Conservation (phyloP, 2,797 vertebrate species). For the Hypotaenidia okinawae region DNA sequence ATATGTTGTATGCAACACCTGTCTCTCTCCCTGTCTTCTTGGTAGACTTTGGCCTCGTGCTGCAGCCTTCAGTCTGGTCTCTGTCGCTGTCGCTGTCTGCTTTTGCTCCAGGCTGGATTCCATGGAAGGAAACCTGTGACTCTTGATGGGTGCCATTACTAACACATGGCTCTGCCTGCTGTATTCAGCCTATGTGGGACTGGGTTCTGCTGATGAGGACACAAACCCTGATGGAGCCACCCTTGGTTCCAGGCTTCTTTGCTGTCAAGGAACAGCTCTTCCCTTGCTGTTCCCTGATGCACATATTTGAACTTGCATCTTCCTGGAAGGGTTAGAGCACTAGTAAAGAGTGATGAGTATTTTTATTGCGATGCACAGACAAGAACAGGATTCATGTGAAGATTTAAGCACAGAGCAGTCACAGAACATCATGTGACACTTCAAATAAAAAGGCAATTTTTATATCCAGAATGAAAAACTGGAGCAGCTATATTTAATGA, state of each 20-base stretch:
- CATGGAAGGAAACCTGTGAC: neutral
- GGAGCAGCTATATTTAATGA: neutral
- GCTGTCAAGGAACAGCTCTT: neutral
- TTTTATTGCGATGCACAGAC: neutral
- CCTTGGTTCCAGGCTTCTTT: accelerated
- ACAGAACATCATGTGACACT: neutral
- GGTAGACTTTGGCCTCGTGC: neutral
- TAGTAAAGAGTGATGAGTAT: neutral
- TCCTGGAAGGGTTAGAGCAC: neutral
- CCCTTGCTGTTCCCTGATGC: neutral
- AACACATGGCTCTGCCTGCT: neutral
- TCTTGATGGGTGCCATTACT: neutral
- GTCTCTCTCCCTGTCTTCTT: neutral
- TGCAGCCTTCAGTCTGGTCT: neutral
- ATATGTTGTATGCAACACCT: neutral
- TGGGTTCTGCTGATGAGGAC: neutral
- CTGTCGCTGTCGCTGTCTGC: neutral
- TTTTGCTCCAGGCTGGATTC: neutral
- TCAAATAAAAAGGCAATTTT: neutral
- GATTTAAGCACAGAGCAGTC: neutral
- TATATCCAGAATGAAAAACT: neutral
- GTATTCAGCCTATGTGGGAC: neutral
- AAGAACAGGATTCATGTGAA: neutral
- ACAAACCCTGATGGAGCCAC: neutral
- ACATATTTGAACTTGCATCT: neutral